Evolutionary conservation across 2,113 vertebrate species (phyloP).

Genomic region (Sprattus sprattus): DNA sequence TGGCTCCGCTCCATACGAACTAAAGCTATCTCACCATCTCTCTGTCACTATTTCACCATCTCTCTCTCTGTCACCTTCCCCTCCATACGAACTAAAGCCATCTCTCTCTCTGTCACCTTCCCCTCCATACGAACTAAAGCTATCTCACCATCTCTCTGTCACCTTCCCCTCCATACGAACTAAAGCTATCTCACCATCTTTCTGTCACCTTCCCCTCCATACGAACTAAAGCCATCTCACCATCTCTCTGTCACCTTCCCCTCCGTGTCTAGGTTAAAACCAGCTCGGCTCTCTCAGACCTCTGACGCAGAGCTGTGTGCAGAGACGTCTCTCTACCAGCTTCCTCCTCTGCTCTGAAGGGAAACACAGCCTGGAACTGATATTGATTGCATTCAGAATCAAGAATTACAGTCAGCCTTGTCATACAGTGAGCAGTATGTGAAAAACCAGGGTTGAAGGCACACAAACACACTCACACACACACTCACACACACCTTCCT

Average conservation of each 20-base stretch:
- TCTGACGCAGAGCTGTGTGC: too few relatives aligned
- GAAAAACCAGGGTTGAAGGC: too few relatives aligned
- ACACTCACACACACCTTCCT: too few relatives aligned
- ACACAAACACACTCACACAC: too few relatives aligned
- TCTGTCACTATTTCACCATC: too few relatives aligned
- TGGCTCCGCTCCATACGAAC: neutral
- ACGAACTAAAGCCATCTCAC: neutral
- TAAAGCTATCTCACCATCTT: too few relatives aligned
- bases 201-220: too few relatives aligned
- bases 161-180: neutral
- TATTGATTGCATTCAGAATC: neutral
- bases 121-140: neutral
- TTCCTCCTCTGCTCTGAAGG: neutral
- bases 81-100: too few relatives aligned
- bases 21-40: neutral
- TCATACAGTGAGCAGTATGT: neutral
- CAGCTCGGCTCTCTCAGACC: neutral
- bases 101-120: neutral
- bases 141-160: neutral
- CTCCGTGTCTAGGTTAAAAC: neutral
- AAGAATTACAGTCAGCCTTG: neutral
- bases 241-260: neutral
- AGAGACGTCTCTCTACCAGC: too few relatives aligned
- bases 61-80: too few relatives aligned
- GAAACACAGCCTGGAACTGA: neutral